A percentile compares a stretch with the other conserved stretches of the same genome.
These are phyloP conservation scores for Stichodactyla mertensii DNA, from an alignment of 64 coral and sea anemone species.

Conservation along the genomic window DNA sequence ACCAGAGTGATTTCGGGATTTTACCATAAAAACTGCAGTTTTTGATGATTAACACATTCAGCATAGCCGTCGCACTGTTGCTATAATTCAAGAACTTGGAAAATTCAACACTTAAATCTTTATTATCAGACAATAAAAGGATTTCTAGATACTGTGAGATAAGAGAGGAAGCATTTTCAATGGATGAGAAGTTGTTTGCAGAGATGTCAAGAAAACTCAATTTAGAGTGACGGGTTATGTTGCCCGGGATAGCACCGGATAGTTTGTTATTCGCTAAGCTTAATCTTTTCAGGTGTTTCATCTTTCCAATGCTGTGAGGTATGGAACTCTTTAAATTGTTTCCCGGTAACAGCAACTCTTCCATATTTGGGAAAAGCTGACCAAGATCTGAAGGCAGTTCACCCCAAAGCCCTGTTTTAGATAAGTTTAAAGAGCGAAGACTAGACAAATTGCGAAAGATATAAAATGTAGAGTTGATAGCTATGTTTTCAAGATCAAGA, in stretches of 20 bases:
- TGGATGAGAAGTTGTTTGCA: not conserved
- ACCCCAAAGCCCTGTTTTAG: not conserved
- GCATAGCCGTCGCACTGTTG: not conserved
- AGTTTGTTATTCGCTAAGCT: not conserved
- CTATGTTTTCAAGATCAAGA: not conserved
- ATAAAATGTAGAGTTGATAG: not conserved
- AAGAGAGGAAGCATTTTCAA: not conserved
- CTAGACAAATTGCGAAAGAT: not conserved
- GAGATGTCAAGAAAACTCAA: not conserved
- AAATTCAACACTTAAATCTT: not conserved
- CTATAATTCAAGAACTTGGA: not conserved
- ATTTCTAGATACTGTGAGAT: not conserved
- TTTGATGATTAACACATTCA: not conserved
- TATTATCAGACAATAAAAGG: not conserved
- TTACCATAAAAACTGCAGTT: constrained; percentile 30
- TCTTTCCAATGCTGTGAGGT: not conserved
- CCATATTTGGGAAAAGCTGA: not conserved
- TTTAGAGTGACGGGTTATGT: not conserved
- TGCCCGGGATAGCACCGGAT: not conserved
- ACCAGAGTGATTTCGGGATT: constrained; percentile 22
- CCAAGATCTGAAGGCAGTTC: not conserved
- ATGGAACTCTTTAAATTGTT: not conserved
- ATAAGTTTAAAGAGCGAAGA: not conserved
- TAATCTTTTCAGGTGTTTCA: not conserved
- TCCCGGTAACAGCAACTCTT: not conserved